Percentiles rank a stretch among this genome's conserved stretches.
Evolutionary conservation across 2,888 invertebrate species (phyloP).

Genomic region (Troides helena): DNA sequence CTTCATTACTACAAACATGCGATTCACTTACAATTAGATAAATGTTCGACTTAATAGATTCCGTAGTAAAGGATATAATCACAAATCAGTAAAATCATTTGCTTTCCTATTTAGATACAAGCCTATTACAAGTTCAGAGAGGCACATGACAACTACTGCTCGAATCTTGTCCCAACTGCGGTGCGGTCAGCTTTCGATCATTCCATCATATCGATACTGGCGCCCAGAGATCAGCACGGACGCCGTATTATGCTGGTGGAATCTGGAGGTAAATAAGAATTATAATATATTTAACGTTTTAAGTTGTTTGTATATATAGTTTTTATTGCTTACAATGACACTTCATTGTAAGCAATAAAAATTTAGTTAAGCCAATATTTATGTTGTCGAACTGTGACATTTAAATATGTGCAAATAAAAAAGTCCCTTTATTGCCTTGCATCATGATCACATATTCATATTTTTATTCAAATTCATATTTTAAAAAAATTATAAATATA

Average conservation of each 20-base stretch:
- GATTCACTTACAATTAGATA: no score
- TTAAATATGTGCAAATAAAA: no score
- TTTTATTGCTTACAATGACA: no score
- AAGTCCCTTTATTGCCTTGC: no score
- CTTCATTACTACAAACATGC: no score
- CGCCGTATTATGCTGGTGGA: conserved; percentile 85
- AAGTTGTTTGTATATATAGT: no score
- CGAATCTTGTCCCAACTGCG: conserved; percentile 82
- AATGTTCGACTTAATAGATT: background rate
- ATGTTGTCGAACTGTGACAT: no score
- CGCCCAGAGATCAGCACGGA: conserved; percentile 84
- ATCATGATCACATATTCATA: no score
- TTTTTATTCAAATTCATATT: no score
- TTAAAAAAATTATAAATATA: no score
- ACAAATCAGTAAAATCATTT: background rate
- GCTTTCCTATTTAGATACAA: conserved; percentile 79
- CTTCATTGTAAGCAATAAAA: no score
- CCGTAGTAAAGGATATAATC: background rate
- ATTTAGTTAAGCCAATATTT: no score
- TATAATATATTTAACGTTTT: background rate
- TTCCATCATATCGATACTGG: conserved; percentile 84
- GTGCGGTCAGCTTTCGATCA: conserved; percentile 82
- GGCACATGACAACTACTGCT: conserved; percentile 82
- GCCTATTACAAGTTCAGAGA: conserved; percentile 85
- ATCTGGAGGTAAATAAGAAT: conserved; percentile 81